Conservation (phyloP, 2,888 invertebrate genomes). For the Pyrrhosoma nymphula region DNA sequence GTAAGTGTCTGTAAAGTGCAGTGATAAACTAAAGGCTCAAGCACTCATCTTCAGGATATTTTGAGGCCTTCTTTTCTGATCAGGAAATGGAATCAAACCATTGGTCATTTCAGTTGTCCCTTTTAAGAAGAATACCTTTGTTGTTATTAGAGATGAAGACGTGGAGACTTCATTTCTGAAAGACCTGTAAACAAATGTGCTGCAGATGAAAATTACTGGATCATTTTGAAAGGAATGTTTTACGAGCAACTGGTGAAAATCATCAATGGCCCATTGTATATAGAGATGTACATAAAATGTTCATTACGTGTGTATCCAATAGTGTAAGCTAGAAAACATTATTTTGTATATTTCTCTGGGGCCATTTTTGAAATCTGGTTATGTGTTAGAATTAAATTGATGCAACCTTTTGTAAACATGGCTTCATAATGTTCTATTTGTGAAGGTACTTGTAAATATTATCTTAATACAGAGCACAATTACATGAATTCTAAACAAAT, state of each 20-base stretch:
- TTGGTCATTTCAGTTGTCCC: conserved; percentile 7
- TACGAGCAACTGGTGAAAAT: conserved; percentile 60
- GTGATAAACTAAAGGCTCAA: conserved; percentile 54
- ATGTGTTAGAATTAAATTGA: conserved; percentile 66
- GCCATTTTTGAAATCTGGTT: conserved; percentile 66
- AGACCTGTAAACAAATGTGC: conserved; percentile 46
- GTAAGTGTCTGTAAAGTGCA: conserved; percentile 51
- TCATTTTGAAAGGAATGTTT: conserved; percentile 65
- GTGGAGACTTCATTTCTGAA: conserved; percentile 48
- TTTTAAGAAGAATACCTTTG: conserved; percentile 51
- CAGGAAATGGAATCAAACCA: conserved; percentile 17
- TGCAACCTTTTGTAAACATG: conserved; percentile 68
- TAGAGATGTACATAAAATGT: conserved; percentile 68
- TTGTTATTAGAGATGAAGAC: conserved; percentile 55
- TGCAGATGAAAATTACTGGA: conserved; percentile 33
- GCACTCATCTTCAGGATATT: conserved; percentile 59
- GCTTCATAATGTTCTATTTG: conserved; percentile 68
- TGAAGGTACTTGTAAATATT: conserved; percentile 69
- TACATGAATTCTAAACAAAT: conserved; percentile 53
- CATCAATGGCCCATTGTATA: conserved; percentile 67
- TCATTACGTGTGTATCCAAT: conserved; percentile 63
- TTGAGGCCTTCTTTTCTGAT: conserved; percentile 34
- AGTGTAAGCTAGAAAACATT: conserved; percentile 62
- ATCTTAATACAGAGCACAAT: conserved; percentile 68
- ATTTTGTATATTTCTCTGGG: conserved; percentile 69